These are phyloP conservation scores for Pristionchus japonicus DNA, from an alignment of 2,888 invertebrate species.

Conservation along the genomic window DNA sequence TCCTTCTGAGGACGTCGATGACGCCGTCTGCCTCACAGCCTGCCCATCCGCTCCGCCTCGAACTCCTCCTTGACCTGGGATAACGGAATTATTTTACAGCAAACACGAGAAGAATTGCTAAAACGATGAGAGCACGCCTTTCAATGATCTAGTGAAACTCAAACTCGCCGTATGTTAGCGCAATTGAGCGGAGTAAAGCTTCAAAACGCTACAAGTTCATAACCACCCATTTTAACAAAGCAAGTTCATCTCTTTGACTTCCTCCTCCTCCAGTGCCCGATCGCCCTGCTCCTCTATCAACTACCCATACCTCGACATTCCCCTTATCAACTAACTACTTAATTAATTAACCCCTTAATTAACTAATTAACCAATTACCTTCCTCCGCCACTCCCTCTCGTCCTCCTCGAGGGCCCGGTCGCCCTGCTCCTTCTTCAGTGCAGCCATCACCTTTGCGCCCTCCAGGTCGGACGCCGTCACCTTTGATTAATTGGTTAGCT, in stretches of 20 bases:
- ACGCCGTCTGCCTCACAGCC: neutral
- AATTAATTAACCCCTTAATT: conserved; percentile 48
- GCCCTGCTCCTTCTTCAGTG: conserved; percentile 57
- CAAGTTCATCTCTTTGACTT: no score
- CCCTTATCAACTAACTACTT: conserved; percentile 43
- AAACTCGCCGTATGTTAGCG: no score
- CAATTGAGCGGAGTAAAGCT: no score
- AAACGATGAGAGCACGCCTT: neutral
- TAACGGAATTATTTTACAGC: neutral
- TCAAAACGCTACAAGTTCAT: no score
- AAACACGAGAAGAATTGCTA: conserved; percentile 29
- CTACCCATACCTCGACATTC: no score
- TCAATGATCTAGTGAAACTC: no score
- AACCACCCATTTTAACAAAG: no score
- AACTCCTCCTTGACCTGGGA: conserved; percentile 20
- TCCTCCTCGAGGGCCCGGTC: conserved; percentile 51
- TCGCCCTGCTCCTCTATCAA: conserved; percentile 58
- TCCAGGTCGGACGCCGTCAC: conserved; percentile 64
- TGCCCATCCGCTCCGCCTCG: neutral
- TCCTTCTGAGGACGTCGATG: neutral
- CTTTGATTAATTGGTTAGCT: conserved; percentile 49
- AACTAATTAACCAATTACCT: conserved; percentile 47
- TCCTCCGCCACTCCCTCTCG: conserved; percentile 56
- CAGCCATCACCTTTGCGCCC: conserved; percentile 59
- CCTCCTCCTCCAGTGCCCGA: conserved; percentile 51